Evolutionary conservation across 35 echinoderm and acorn worm species (phyloP).

Genomic region (Holothuria glaberrima): DNA sequence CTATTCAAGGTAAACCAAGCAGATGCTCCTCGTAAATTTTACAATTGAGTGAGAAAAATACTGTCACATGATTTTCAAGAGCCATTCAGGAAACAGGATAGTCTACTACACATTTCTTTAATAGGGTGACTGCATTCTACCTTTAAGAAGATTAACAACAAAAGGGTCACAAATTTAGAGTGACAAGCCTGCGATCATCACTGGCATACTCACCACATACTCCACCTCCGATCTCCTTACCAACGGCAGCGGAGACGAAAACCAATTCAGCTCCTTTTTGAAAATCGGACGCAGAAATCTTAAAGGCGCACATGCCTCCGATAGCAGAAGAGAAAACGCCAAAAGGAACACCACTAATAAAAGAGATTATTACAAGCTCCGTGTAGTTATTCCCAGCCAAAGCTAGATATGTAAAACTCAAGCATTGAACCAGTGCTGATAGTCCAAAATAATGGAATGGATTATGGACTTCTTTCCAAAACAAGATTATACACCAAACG

Average conservation of each 20-base stretch:
- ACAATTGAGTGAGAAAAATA: no score
- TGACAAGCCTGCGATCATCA: no score
- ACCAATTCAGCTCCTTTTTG: neutral
- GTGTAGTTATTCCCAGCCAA: neutral
- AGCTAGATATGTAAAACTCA: neutral
- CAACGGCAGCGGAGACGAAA: neutral
- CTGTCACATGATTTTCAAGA: no score
- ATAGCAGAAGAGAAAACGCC: neutral
- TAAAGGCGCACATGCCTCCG: neutral
- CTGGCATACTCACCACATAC: neutral
- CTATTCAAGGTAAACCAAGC: no score
- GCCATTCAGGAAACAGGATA: no score
- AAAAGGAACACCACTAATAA: neutral
- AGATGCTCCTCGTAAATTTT: no score
- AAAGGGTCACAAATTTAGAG: no score
- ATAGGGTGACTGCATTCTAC: no score
- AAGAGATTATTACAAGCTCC: neutral
- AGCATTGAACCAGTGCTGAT: neutral
- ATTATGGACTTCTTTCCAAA: neutral
- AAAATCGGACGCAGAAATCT: neutral
- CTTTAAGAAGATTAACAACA: no score
- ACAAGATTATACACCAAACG: neutral
- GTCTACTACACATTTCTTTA: no score
- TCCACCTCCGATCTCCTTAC: neutral
- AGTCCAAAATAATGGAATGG: neutral